These are phyloP conservation scores for Phalanger gymnotis DNA, from an alignment of 2,797 vertebrate species.

Conservation along the genomic window DNA sequence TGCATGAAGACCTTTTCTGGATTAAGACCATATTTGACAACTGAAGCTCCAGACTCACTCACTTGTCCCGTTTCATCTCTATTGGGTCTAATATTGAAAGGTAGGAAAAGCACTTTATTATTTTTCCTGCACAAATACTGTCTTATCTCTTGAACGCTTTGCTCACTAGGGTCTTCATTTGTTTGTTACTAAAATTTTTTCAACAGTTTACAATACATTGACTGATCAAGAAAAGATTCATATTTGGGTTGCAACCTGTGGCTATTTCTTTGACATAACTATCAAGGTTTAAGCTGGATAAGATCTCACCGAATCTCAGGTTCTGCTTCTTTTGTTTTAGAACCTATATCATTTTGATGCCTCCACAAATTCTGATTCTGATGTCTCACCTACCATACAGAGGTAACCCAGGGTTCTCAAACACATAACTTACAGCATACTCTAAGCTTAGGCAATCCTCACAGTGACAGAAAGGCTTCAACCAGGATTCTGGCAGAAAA, in stretches of 20 bases:
- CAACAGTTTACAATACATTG: constrained; percentile 55
- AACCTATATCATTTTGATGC: constrained; percentile 24
- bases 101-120: constrained; percentile 15
- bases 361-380: background rate
- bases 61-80: constrained; percentile 92
- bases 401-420: background rate
- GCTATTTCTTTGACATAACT: constrained; percentile 50
- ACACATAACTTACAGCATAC: background rate
- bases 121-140: background rate
- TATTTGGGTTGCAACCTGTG: constrained; percentile 53
- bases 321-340: constrained; percentile 59
- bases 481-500: background rate
- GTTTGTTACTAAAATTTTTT: constrained; percentile 47
- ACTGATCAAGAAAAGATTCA: constrained; percentile 59
- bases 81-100: constrained; percentile 89
- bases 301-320: constrained; percentile 61
- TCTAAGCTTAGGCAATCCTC: background rate
- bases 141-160: constrained; percentile 31
- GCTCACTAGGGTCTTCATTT: constrained; percentile 31
- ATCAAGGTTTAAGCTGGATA: constrained; percentile 65
- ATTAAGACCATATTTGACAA: constrained; percentile 94
- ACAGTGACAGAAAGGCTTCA: background rate
- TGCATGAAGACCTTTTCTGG: constrained; percentile 97
- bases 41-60: constrained; percentile 92
- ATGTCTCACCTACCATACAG: background rate